Evolutionary conservation across 2,797 vertebrate genomes (phyloP).

Genomic region (Picus viridis): DNA sequence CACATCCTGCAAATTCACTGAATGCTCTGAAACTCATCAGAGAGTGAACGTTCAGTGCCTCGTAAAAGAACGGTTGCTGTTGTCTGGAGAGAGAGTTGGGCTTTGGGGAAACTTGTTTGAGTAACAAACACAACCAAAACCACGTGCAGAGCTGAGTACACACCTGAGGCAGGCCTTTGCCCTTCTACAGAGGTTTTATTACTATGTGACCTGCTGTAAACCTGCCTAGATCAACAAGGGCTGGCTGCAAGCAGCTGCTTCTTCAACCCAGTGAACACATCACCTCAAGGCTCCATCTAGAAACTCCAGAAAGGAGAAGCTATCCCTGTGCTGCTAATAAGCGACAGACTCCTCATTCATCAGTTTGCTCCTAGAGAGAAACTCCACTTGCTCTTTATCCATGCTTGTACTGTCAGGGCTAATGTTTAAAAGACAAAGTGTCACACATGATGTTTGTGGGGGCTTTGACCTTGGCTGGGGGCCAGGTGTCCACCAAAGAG

Average conservation of each 20-base stretch:
- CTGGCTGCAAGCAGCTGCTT: background rate
- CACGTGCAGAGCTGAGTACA: background rate
- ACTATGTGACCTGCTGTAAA: background rate
- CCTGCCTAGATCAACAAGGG: background rate
- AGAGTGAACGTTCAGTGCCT: background rate
- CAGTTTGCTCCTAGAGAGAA: background rate
- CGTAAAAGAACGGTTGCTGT: background rate
- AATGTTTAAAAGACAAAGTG: background rate
- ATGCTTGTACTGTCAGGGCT: background rate
- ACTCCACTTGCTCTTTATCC: background rate
- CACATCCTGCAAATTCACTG: background rate
- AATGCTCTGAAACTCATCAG: background rate
- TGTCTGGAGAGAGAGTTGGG: background rate
- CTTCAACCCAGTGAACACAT: background rate
- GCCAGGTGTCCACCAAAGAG: background rate
- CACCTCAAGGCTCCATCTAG: background rate
- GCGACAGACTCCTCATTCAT: background rate
- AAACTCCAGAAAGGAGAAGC: background rate
- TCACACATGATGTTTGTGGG: background rate
- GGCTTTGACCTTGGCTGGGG: background rate
- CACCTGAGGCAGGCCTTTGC: background rate
- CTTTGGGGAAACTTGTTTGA: background rate
- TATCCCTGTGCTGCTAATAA: background rate
- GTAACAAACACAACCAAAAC: background rate
- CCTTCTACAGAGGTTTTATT: background rate